Evolutionary conservation across 2,797 vertebrate genomes (phyloP), one percentile per base, ranked within the genome.

Genomic region (Pangasius mekongensis): DNA sequence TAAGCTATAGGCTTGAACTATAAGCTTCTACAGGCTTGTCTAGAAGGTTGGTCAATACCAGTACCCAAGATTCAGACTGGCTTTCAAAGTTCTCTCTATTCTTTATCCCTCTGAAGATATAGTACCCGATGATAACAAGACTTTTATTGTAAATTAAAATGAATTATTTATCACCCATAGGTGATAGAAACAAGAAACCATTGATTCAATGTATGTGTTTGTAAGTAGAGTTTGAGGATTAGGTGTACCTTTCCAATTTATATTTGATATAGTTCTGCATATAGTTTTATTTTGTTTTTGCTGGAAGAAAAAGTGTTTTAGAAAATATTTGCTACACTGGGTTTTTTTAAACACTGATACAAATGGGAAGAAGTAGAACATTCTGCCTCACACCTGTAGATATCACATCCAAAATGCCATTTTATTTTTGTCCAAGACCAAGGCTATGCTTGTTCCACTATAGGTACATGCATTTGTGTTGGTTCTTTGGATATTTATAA

Each of bases 21-120:
- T 36, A 43, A 27, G 43, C 43, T 43, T 30, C 64, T 78, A 10
- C 18, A 54, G 76, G 16, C 11, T 58, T 56, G 27, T 56, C 73
- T 82, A 47, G 39, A 81, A 86, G 64, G 66, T 62, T 60, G 76
- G 84, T 86, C 71, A 82, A 86, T 83, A 86, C 87, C 36, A 85
- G 73, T 56, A 81, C 56, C n/a, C 66, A 62, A 66, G 30, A 86
- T 66, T 39, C 76, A 8, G 22, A n/a, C 36, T 27, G 39, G 54
- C 76, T 82, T 73, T 73, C 52, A 78, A 54, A 54, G 27, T 54
- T 54, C 49, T 76, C 47, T 3, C 5, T 76, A 6, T 52, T 74
- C 11, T n/a, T 76, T 76, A 27, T 27, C 73, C 73, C 24, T 47
- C 11, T 27, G 73, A 14, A 49, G 11, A 74, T 47, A 47, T 24